Conservation (phyloP, 2,888 invertebrate species). For the Galerucella nymphaeae region DNA sequence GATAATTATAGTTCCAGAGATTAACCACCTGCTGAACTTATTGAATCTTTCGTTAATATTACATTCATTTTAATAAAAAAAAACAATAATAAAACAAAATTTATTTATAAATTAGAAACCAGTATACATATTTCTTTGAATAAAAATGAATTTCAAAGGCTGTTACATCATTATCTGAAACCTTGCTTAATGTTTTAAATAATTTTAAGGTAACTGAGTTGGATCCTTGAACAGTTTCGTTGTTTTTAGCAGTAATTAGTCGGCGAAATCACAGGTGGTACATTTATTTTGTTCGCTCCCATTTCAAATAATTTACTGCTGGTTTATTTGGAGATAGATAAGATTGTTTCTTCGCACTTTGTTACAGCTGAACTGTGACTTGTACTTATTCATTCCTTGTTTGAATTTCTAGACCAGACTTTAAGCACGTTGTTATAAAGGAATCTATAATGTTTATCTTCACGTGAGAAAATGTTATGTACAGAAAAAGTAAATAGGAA, state of each 20-base stretch:
- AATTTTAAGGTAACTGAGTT: conserved; percentile 2
- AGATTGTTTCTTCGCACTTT: conserved; percentile 3
- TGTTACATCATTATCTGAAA: background rate
- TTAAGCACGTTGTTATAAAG: no score
- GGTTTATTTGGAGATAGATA: conserved; percentile 11
- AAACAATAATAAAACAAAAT: background rate
- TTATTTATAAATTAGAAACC: background rate
- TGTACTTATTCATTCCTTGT: background rate
- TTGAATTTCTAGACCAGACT: background rate
- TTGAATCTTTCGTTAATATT: no score
- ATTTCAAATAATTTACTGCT: conserved; percentile 7
- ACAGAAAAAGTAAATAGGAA: no score
- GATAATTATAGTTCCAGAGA: no score
- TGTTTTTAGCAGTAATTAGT: conserved; percentile 10
- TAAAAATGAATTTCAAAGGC: background rate
- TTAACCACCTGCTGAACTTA: no score
- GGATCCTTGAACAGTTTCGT: background rate
- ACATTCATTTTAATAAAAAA: background rate
- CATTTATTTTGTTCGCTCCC: conserved; percentile 13
- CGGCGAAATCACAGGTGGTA: conserved; percentile 12
- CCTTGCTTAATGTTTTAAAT: background rate
- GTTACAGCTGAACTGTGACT: background rate
- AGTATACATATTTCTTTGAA: background rate
- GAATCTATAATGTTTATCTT: no score
- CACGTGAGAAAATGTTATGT: no score